Conservation (phyloP, 2,888 invertebrate genomes). For the Drosophila phalerata region DNA sequence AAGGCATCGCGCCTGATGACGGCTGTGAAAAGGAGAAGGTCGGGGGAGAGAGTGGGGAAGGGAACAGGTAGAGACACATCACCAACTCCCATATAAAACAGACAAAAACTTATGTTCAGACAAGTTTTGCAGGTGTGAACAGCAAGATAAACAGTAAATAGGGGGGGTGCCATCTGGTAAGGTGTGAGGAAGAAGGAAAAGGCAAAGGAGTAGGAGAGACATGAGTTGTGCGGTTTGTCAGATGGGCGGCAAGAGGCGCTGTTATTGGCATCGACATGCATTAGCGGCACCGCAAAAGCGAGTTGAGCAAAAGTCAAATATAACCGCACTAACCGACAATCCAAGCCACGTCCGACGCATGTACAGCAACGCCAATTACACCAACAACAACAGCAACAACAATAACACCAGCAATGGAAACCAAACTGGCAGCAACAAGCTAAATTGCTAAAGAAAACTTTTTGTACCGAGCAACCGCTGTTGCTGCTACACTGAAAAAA, state of each 20-base stretch:
- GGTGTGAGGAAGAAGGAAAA: neutral
- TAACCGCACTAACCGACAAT: slow-evolving; percentile 60
- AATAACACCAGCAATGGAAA: slow-evolving; percentile 29
- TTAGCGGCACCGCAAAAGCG: slow-evolving; percentile 72
- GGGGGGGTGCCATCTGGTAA: neutral
- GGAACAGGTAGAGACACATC: neutral
- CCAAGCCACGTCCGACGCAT: slow-evolving; percentile 63
- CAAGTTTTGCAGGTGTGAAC: slow-evolving; percentile 79
- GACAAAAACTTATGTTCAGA: slow-evolving; percentile 61
- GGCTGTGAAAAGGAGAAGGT: neutral
- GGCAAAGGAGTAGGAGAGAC: slow-evolving; percentile 4
- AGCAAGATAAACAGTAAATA: slow-evolving; percentile 68
- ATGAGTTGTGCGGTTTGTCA: slow-evolving; percentile 17
- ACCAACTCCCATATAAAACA: slow-evolving; percentile 52
- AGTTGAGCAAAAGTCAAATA: slow-evolving; percentile 74
- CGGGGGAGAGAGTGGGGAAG: neutral
- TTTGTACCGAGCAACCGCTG: slow-evolving; percentile 57
- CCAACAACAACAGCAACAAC: slow-evolving; percentile 35
- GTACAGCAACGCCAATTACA: slow-evolving; percentile 62
- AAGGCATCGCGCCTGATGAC: slow-evolving; percentile 59
- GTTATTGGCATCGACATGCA: slow-evolving; percentile 79
- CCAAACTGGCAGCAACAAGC: slow-evolving; percentile 67
- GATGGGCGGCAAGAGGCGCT: slow-evolving; percentile 13
- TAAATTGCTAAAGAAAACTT: slow-evolving; percentile 79
- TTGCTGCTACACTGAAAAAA: no score